Evolutionary conservation across 2,888 invertebrate genomes (phyloP), one percentile per base, ranked within the genome.

Genomic region (Miltochrista miniata): DNA sequence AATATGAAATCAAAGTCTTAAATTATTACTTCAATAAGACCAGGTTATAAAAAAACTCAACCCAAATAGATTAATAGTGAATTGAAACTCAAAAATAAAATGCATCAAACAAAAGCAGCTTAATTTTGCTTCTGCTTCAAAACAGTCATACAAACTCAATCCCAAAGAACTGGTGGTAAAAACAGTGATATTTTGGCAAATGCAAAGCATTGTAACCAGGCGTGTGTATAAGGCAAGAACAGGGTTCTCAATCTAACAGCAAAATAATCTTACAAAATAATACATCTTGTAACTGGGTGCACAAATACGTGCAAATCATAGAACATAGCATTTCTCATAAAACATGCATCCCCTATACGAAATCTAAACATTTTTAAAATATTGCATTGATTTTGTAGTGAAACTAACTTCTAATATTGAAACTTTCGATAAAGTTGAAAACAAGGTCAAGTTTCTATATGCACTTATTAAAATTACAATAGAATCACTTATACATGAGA

Each of bases 171-270:
- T n/a, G n/a, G n/a, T n/a, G n/a, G n/a, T 70, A 68, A 70, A 72
- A 54, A 70, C 68, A 64, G 74, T 76, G 73, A 79, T 74, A 74
- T 79, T 67, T 83, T 69, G 82, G 87, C 81, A 81, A 86, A 90
- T 88, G 90, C 90, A 84, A 90, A 90, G 90, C 90, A 79, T 87
- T 87, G 87, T 85, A 85, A 83, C 83, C 86, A 90, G 90, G 90
- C 90, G 89, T 85, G 88, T 80, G 80, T 79, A 24, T 24, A 70
- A 79, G 76, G 73, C 75, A 74, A 70, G 61, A 69, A 73, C 68
- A 63, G 48, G 63, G 66, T 64, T 64, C 76, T 79, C 75, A 76
- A 74, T 68, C 72, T 70, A 77, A 69, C 71, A 72, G 70, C 64
- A 61, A 69, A 75, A 74, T 72, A 72, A 62, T 73, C 74, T 84